phyloP scores from a whole-genome alignment of 2,113 vertebrate species.

The Amia ocellicauda region DNA sequence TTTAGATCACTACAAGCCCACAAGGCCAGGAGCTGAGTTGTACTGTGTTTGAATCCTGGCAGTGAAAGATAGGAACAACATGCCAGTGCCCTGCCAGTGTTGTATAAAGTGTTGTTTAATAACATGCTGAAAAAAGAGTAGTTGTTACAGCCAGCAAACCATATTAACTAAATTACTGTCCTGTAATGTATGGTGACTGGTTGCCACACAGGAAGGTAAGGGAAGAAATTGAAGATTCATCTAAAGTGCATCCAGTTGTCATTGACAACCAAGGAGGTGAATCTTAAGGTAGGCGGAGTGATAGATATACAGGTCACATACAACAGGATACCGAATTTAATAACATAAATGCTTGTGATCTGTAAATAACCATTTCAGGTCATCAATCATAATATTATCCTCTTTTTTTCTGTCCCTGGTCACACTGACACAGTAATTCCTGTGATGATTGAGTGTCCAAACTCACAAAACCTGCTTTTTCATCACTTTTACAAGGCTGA shows the following conservation, averaged over 20 bases:
- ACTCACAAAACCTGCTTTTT: not conserved
- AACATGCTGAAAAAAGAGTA: not conserved
- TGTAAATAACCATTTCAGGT: not conserved
- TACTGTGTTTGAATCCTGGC: not conserved
- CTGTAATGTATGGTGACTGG: not conserved
- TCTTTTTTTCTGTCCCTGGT: not conserved
- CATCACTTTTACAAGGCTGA: not conserved
- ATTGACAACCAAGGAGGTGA: slow-evolving; percentile 3
- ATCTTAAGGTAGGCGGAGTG: not conserved
- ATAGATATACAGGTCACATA: not conserved
- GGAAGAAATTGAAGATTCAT: not conserved
- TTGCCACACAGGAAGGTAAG: not conserved
- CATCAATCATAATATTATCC: not conserved
- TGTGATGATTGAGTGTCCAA: not conserved
- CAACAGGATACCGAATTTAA: not conserved
- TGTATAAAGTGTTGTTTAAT: not conserved
- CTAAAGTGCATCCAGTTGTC: not conserved
- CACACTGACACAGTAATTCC: not conserved
- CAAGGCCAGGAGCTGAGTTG: too few relatives aligned
- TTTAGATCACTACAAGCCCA: too few relatives aligned
- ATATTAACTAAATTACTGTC: not conserved
- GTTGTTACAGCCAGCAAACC: not conserved
- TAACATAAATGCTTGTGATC: not conserved
- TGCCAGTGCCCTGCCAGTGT: not conserved
- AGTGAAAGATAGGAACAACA: not conserved